These are phyloP conservation scores for Aculops lycopersici DNA, from an alignment of 1,140 invertebrate species.

Conservation along the genomic window DNA sequence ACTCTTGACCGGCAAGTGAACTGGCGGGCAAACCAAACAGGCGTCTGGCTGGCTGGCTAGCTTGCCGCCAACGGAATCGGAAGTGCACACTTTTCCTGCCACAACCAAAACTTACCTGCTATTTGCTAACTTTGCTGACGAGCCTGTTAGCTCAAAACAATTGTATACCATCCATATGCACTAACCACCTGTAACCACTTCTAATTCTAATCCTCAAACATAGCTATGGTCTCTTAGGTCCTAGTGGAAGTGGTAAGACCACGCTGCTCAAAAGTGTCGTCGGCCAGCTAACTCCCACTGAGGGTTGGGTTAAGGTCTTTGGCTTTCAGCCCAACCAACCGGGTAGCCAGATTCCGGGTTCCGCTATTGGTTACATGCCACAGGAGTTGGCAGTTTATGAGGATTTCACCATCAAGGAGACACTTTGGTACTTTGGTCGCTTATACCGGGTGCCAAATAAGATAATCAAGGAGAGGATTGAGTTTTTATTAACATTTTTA, in stretches of 20 bases:
- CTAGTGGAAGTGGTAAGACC: constrained; percentile 13
- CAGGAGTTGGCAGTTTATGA: constrained; percentile 59
- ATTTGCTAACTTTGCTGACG: too few species aligned
- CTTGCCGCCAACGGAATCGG: too few species aligned
- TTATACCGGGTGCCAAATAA: constrained; percentile 43
- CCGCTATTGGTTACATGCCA: constrained; percentile 11
- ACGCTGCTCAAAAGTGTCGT: constrained; percentile 11
- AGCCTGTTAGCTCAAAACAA: too few species aligned
- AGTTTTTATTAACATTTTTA: constrained; percentile 57
- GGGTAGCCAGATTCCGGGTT: constrained; percentile 6
- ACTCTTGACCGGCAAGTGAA: too few species aligned
- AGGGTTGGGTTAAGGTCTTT: constrained; percentile 8
- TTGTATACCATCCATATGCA: too few species aligned
- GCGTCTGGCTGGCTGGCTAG: too few species aligned
- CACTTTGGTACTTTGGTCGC: constrained; percentile 79
- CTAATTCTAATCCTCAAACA: too few species aligned
- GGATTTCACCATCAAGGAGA: constrained; percentile 73
- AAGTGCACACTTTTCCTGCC: too few species aligned
- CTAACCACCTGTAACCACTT: too few species aligned
- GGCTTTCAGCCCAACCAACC: constrained; percentile 6
- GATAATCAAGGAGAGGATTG: constrained; percentile 26
- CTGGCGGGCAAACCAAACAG: too few species aligned
- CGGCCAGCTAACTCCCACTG: constrained; percentile 4
- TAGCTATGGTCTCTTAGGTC: constrained; percentile 12
- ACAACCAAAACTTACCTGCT: too few species aligned